Conservation (phyloP, 2,888 invertebrate species). For the Anarsia innoxiella region DNA sequence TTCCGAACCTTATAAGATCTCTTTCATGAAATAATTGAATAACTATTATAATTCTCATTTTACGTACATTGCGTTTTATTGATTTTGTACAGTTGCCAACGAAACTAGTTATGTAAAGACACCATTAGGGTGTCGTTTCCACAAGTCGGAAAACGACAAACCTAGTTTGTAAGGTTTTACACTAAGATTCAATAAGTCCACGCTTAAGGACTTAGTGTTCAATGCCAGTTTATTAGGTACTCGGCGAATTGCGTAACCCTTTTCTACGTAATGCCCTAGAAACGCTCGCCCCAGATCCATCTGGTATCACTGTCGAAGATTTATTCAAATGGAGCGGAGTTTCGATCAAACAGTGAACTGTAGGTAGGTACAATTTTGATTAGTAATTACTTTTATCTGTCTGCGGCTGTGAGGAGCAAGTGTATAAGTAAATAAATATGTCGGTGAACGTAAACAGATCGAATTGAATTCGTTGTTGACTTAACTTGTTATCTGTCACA, state of each 20-base stretch:
- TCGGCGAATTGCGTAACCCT: slow-evolving; percentile 1
- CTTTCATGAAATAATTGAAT: too few relatives aligned
- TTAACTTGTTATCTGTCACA: slow-evolving; percentile 12
- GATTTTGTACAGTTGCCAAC: slow-evolving; percentile 15
- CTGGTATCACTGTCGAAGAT: not conserved
- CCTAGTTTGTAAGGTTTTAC: not conserved
- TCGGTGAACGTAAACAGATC: slow-evolving; percentile 5
- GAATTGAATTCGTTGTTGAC: slow-evolving; percentile 10
- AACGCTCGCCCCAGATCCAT: slow-evolving; percentile 4
- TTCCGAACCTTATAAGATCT: too few relatives aligned
- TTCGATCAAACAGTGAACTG: too few relatives aligned
- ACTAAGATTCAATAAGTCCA: not conserved
- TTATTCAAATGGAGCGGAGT: slow-evolving; percentile 9
- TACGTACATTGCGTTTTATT: slow-evolving; percentile 7
- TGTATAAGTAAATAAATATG: not conserved
- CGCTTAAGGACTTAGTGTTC: slow-evolving; percentile 1
- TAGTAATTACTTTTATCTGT: too few relatives aligned
- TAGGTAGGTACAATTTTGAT: too few relatives aligned
- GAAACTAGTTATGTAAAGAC: slow-evolving; percentile 11
- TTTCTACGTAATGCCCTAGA: not conserved
- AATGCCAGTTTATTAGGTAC: not conserved
- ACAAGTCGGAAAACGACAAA: not conserved
- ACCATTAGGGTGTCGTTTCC: not conserved
- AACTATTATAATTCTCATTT: slow-evolving; percentile 2
- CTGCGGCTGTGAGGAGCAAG: not conserved